These are phyloP conservation scores for Chionodraco myersi DNA, from an alignment of 2,113 vertebrate species.

Conservation along the genomic window DNA sequence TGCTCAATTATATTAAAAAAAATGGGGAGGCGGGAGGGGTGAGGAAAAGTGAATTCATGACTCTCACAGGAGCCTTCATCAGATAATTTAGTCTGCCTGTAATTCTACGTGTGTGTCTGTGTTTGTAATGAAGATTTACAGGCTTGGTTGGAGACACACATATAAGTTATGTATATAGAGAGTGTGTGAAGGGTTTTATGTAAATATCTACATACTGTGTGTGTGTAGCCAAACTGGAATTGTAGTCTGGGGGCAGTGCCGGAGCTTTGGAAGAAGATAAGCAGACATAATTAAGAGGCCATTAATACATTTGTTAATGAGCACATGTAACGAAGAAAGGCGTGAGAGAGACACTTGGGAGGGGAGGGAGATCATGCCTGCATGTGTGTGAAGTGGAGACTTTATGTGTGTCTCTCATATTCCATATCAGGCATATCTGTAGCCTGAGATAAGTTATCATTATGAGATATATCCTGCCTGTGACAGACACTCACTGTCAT, in stretches of 20 bases:
- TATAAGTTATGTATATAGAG: slow-evolving; percentile 14
- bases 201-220: slow-evolving; percentile 37
- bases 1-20: slow-evolving; percentile 24
- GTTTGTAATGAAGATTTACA: slow-evolving; percentile 13
- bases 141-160: neutral
- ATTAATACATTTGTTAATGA: slow-evolving; percentile 76
- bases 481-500: slow-evolving; percentile 62
- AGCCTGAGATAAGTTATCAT: slow-evolving; percentile 67
- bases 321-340: slow-evolving; percentile 37
- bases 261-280: slow-evolving; percentile 58
- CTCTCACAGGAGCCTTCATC: slow-evolving; percentile 25
- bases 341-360: neutral
- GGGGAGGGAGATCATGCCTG: slow-evolving; percentile 2
- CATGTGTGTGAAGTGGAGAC: neutral
- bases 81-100: slow-evolving; percentile 28
- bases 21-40: neutral
- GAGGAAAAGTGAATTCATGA: slow-evolving; percentile 25
- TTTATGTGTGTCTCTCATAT: slow-evolving; percentile 30
- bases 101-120: neutral
- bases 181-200: slow-evolving; percentile 13
- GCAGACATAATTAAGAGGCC: slow-evolving; percentile 72
- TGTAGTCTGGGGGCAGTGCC: slow-evolving; percentile 38
- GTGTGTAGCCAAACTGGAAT: slow-evolving; percentile 20
- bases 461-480: slow-evolving; percentile 62
- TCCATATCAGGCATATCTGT: slow-evolving; percentile 65